Conservation (phyloP, 2,888 invertebrate species). For the Orthonychiurus folsomi region DNA sequence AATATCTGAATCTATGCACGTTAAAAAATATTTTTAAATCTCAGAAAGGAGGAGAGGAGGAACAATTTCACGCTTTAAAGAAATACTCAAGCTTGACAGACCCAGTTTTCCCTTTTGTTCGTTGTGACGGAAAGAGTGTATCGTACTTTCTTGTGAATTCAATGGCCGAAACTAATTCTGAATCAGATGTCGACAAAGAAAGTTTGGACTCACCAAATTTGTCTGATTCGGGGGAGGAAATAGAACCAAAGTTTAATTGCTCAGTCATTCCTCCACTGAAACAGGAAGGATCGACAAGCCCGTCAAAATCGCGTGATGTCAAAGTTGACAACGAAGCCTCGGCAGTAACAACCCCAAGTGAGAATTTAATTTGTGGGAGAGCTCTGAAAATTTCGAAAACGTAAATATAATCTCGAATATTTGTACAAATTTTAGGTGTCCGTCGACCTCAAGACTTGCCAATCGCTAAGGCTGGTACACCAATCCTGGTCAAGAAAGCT, state of each 20-base stretch:
- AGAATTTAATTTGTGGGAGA: too few relatives aligned
- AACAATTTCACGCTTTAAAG: conserved; percentile 7
- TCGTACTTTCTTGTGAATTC: conserved; percentile 60
- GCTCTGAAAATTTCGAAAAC: too few relatives aligned
- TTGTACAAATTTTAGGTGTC: neutral
- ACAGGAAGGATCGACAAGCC: neutral
- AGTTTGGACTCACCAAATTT: conserved; percentile 12
- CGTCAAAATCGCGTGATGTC: too few relatives aligned
- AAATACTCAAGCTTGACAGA: conserved; percentile 51
- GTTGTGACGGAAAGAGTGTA: conserved; percentile 62
- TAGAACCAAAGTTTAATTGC: neutral
- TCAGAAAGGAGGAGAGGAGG: too few relatives aligned
- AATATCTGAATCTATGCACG: too few relatives aligned
- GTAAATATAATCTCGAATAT: too few relatives aligned
- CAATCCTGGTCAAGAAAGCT: conserved; percentile 12
- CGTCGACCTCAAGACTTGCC: neutral
- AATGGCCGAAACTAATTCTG: conserved; percentile 17
- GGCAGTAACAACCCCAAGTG: neutral
- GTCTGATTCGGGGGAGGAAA: conserved; percentile 8
- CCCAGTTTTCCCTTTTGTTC: conserved; percentile 67
- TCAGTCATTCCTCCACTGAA: neutral
- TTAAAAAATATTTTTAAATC: too few relatives aligned
- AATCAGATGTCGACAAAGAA: conserved; percentile 16
- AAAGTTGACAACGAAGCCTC: too few relatives aligned
- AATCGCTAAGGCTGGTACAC: neutral